Evolutionary conservation across 1,140 invertebrate species (phyloP).

Genomic region (Orius insidiosus): DNA sequence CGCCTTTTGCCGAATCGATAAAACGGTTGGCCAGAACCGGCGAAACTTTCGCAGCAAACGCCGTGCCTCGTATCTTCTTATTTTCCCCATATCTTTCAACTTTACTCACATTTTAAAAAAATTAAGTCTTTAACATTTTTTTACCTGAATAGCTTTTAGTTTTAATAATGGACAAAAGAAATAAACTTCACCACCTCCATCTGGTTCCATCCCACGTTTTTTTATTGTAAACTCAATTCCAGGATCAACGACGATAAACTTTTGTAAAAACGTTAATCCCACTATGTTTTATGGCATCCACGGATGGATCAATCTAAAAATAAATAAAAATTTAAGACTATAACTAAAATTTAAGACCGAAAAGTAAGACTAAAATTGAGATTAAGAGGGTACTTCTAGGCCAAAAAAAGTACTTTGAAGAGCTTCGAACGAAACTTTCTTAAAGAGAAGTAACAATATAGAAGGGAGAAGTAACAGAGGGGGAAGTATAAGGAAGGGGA

Average conservation of each 20-base stretch:
- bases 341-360: background rate
- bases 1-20: conserved; percentile 79
- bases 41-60: conserved; percentile 76
- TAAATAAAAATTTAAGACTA: conserved; percentile 11
- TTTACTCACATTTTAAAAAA: too few relatives aligned
- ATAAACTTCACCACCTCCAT: conserved; percentile 77
- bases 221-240: conserved; percentile 70
- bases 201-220: conserved; percentile 64
- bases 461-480: too few relatives aligned
- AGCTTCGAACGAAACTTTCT: too few relatives aligned
- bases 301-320: conserved; percentile 45
- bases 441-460: too few relatives aligned
- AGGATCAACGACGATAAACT: conserved; percentile 75
- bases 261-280: conserved; percentile 64
- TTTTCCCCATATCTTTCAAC: conserved; percentile 66
- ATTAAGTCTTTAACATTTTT: too few relatives aligned
- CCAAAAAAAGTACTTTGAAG: too few relatives aligned
- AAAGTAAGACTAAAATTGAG: too few relatives aligned
- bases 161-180: conserved; percentile 72
- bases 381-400: too few relatives aligned
- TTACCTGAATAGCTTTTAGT: conserved; percentile 45
- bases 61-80: conserved; percentile 79
- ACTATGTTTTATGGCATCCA: conserved; percentile 68
- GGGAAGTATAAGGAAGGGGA: too few relatives aligned
- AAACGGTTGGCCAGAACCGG: conserved; percentile 81